phyloP scores from a whole-genome alignment of 2,888 invertebrate genomes.

The Drosophila histrio region DNA sequence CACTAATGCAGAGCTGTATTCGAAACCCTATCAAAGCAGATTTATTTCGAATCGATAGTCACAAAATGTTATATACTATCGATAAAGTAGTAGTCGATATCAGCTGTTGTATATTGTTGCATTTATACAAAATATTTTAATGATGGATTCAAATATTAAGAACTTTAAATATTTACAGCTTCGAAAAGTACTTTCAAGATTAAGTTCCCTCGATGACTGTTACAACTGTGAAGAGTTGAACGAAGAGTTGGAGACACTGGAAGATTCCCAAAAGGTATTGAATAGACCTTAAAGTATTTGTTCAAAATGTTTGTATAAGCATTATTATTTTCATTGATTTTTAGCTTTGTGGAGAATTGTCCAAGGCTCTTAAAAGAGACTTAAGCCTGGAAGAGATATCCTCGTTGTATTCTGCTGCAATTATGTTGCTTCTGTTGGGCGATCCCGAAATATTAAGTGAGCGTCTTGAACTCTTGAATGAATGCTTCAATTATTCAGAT shows the following conservation, averaged over 20 bases:
- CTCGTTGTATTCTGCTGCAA: conserved; percentile 42
- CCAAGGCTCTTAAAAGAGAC: conserved; percentile 25
- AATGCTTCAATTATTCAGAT: conserved; percentile 59
- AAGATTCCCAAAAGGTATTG: conserved; percentile 1
- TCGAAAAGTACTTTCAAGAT: conserved; percentile 19
- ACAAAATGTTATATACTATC: conserved; percentile 2
- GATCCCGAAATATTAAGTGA: conserved; percentile 12
- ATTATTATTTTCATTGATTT: background rate
- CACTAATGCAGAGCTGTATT: conserved; percentile 37
- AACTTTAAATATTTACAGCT: conserved; percentile 41
- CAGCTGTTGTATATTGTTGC: conserved; percentile 4
- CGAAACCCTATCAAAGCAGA: background rate
- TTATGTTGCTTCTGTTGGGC: conserved; percentile 34
- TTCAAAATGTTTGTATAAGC: background rate
- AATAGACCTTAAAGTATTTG: background rate
- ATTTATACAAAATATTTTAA: background rate
- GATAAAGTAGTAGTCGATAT: background rate
- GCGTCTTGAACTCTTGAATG: conserved; percentile 52
- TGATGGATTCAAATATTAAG: conserved; percentile 25
- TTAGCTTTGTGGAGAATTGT: conserved; percentile 36
- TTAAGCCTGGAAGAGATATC: conserved; percentile 51
- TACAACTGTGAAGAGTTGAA: conserved; percentile 6
- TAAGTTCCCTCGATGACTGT: conserved; percentile 24
- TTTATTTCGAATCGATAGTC: conserved; percentile 6
- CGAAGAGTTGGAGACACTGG: conserved; percentile 5